phyloP scores from a whole-genome alignment of 2,888 invertebrate species.

The Trypoxylon attenuatum region DNA sequence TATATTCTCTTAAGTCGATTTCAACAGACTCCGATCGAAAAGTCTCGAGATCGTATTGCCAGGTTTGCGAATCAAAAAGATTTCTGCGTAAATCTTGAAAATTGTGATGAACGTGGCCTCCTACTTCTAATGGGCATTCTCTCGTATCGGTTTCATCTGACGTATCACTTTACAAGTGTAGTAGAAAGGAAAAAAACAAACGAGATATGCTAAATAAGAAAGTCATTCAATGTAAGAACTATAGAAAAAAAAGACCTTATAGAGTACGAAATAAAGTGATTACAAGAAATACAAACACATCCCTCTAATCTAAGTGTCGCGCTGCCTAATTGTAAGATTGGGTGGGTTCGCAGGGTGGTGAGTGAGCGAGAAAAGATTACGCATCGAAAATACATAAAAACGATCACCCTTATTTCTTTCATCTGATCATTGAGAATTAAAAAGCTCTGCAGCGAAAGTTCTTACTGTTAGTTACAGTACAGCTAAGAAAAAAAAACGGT shows the following conservation, averaged over 20 bases:
- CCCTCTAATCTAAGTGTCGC: constrained; percentile 67
- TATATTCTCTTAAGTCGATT: constrained; percentile 4
- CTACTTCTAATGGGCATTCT: constrained; percentile 35
- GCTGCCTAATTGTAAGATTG: constrained; percentile 64
- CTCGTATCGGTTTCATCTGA: constrained; percentile 33
- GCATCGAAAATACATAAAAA: constrained; percentile 53
- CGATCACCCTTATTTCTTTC: constrained; percentile 37
- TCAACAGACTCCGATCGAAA: constrained; percentile 4
- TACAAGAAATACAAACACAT: constrained; percentile 72
- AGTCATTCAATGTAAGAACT: constrained; percentile 66
- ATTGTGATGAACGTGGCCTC: constrained; percentile 15
- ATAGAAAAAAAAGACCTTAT: constrained; percentile 68
- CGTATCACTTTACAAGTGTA: constrained; percentile 56
- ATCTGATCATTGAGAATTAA: constrained; percentile 43
- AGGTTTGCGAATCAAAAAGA: constrained; percentile 19
- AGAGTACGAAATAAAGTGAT: constrained; percentile 68
- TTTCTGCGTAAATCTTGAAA: constrained; percentile 17
- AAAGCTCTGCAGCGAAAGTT: constrained; percentile 47
- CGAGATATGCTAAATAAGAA: constrained; percentile 69
- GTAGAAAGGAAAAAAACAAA: constrained; percentile 72
- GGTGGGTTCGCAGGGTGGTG: constrained; percentile 59
- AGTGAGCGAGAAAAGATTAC: constrained; percentile 44
- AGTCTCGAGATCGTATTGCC: constrained; percentile 7
- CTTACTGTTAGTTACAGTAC: constrained; percentile 37
- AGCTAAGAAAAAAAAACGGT: constrained; percentile 32